phyloP scores from a whole-genome alignment of 2,797 vertebrate genomes.

The Dermochelys coriacea region DNA sequence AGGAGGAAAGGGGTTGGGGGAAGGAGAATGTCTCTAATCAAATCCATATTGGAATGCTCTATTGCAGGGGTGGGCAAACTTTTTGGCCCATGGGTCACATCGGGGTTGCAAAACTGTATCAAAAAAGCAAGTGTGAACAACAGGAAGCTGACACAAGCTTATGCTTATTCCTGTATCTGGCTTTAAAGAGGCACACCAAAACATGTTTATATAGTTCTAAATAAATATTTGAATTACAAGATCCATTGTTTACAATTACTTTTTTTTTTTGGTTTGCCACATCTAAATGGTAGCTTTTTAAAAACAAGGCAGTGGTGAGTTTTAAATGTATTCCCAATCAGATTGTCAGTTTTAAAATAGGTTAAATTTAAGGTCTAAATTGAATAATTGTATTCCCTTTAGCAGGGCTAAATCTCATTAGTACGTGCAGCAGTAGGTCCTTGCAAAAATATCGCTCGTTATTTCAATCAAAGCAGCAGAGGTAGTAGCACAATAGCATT shows the following conservation, averaged over 20 bases:
- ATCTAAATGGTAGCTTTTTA: not conserved
- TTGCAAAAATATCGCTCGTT: not conserved
- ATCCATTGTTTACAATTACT: not conserved
- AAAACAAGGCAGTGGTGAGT: not conserved
- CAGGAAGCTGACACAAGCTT: not conserved
- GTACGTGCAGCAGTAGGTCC: not conserved
- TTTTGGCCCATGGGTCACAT: too few species aligned
- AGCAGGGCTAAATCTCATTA: not conserved
- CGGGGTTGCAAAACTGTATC: not conserved
- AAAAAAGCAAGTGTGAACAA: not conserved
- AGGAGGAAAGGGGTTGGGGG: not conserved
- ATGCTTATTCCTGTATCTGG: not conserved
- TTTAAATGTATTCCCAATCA: not conserved
- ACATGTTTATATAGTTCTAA: not conserved
- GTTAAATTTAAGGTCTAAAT: not conserved
- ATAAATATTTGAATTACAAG: constrained; percentile 16
- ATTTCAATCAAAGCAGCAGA: not conserved
- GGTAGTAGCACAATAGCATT: not conserved
- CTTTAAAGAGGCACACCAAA: not conserved
- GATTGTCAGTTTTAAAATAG: not conserved
- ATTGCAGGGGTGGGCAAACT: too few species aligned
- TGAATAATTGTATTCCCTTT: not conserved
- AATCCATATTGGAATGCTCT: not conserved
- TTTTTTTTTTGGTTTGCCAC: not conserved
- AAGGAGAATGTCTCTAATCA: not conserved